Evolutionary conservation across 2,888 invertebrate species (phyloP), one percentile per base, ranked within the genome.

Genomic region (Agrochola lychnidis): DNA sequence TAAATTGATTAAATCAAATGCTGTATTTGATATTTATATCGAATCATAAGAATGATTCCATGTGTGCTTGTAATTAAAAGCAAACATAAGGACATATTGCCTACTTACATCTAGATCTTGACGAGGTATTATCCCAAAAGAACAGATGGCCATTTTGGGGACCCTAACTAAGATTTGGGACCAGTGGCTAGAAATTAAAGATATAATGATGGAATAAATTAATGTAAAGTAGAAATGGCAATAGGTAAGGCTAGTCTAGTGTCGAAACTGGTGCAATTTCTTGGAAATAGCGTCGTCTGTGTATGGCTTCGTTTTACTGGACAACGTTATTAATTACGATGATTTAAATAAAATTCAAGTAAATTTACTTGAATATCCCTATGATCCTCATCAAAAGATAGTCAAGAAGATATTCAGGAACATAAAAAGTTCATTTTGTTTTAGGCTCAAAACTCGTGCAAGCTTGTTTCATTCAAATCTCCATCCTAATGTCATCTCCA

Each of bases 1-100:
- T 89, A 86, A 91, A 92, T 91, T 90, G 89, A 91, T 90, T 90
- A 87, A 91, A 91, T 92, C 90, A 89, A 88, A 85, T 79, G 74
- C 81, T 84, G 75, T 82, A 90, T 87, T 88, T 81, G 83, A 84
- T 81, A 67, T 73, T 1, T 30, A 74, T 82, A 85, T 82, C 56
- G 69, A 76, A 78, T 73, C 69, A 67, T 62, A 68, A 64, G 72
- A 69, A 68, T 61, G 42, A 51, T 59, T 22, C 16, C 14, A 53
- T 70, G 66, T 63, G 56, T 48, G 59, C 14, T 67, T 42, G 16
- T 48, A 68, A 74, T 68, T 30, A 51, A 30, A 53, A 67, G 30
- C 22, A 45, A 12, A 25, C 7, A 30, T 22, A 22, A 7, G 22
- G 9, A 36, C 16, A 56, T 36, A 36, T n/a, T n/a, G 2, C 30